phyloP scores from a whole-genome alignment of 2,888 invertebrate genomes.

The Hyposoter dolosus region DNA sequence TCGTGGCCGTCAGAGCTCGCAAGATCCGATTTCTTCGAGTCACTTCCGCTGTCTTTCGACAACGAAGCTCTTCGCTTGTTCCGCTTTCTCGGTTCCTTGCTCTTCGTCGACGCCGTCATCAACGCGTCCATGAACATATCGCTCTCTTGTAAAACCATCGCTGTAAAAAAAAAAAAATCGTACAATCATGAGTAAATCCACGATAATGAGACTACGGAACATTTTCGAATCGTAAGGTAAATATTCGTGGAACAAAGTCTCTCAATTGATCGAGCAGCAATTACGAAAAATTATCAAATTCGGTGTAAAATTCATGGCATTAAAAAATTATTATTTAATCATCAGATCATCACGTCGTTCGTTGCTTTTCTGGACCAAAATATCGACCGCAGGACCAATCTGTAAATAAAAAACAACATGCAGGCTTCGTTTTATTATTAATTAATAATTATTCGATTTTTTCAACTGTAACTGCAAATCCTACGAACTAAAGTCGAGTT shows the following conservation, averaged over 20 bases:
- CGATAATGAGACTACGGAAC: background rate
- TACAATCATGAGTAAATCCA: background rate
- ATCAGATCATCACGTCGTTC: background rate
- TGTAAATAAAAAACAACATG: conserved; percentile 8
- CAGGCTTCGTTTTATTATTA: background rate
- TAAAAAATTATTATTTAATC: conserved; percentile 8
- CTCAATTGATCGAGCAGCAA: conserved; percentile 52
- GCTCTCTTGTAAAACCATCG: conserved; percentile 93
- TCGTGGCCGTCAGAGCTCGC: conserved; percentile 75
- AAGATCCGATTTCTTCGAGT: conserved; percentile 87
- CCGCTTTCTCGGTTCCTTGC: conserved; percentile 91
- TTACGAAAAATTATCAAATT: background rate
- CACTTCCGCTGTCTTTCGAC: conserved; percentile 88
- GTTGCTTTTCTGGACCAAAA: background rate
- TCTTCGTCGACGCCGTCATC: conserved; percentile 91
- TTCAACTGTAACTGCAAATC: background rate
- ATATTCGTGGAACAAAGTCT: conserved; percentile 15
- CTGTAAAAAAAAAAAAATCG: conserved; percentile 85
- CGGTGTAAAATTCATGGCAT: background rate
- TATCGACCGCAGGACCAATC: background rate
- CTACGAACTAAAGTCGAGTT: background rate
- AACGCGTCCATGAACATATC: conserved; percentile 97
- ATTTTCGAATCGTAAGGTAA: background rate
- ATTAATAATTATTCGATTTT: background rate
- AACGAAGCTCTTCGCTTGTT: conserved; percentile 89